Conservation (phyloP, 2,888 invertebrate species). For the Athalia cordata region DNA sequence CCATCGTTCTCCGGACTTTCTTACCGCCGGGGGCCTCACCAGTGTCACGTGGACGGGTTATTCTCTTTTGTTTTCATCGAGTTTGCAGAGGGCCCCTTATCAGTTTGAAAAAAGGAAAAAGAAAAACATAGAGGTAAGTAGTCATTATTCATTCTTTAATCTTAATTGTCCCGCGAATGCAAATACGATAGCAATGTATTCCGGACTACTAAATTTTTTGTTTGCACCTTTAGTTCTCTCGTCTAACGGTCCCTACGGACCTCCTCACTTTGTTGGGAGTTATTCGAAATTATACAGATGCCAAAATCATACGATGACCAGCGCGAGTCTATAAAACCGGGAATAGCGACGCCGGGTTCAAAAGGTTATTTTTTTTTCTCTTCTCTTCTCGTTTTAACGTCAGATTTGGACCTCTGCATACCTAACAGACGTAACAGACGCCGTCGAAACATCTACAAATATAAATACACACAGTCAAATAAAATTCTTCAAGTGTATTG, state of each 20-base stretch:
- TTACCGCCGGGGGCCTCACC: not conserved
- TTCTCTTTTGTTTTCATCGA: conserved; percentile 30
- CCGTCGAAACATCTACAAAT: conserved; percentile 23
- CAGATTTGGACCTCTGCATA: conserved; percentile 33
- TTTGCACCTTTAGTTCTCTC: not conserved
- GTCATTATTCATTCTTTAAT: too few relatives aligned
- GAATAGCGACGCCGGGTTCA: conserved; percentile 36
- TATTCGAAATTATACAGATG: conserved; percentile 1
- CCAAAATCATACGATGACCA: not conserved
- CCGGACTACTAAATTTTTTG: not conserved
- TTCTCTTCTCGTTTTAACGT: conserved; percentile 12
- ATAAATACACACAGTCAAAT: not conserved
- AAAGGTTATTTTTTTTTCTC: conserved; percentile 18
- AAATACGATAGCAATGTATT: not conserved
- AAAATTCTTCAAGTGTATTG: not conserved
- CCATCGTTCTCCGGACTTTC: conserved; percentile 5
- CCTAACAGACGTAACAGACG: conserved; percentile 28
- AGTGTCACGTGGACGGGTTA: conserved; percentile 21
- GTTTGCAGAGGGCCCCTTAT: conserved; percentile 1
- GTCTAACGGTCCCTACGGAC: too few relatives aligned
- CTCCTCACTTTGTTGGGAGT: too few relatives aligned
- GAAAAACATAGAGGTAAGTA: not conserved
- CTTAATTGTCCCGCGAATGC: not conserved
- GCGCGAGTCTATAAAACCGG: conserved; percentile 2
- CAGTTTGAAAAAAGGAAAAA: not conserved